phyloP scores from a whole-genome alignment of 2,797 vertebrate genomes.

The Chaenodraco wilsoni region DNA sequence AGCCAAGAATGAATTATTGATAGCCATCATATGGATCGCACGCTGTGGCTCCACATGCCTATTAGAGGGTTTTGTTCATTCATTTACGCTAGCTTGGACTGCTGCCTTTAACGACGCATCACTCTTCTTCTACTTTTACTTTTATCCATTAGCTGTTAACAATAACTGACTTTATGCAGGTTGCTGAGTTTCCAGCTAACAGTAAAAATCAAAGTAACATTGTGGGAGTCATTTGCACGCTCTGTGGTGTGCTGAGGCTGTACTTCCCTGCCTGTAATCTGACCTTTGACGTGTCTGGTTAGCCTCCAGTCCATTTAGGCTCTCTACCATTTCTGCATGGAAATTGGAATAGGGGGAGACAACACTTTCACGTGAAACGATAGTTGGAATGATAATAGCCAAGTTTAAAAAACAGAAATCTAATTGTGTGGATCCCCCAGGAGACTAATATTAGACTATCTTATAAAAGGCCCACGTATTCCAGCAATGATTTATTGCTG shows the following conservation, averaged over 20 bases:
- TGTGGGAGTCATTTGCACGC: conserved; percentile 46
- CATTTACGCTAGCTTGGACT: conserved; percentile 80
- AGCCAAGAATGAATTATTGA: conserved; percentile 84
- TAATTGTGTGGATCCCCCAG: conserved; percentile 93
- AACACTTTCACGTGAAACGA: conserved; percentile 94
- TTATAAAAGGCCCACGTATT: conserved; percentile 97
- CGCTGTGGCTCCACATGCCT: conserved; percentile 81
- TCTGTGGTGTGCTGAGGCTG: conserved; percentile 73
- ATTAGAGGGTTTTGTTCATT: conserved; percentile 82
- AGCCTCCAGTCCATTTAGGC: conserved; percentile 72
- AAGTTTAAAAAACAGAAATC: conserved; percentile 99
- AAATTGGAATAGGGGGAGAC: conserved; percentile 75
- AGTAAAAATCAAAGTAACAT: conserved; percentile 48
- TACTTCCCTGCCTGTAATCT: conserved; percentile 87
- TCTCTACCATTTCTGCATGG: conserved; percentile 77
- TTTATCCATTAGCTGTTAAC: conserved; percentile 82
- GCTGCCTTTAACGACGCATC: conserved; percentile 74
- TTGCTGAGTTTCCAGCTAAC: conserved; percentile 67
- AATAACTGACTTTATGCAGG: conserved; percentile 71
- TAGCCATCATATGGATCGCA: conserved; percentile 82
- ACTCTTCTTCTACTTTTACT: conserved; percentile 74
- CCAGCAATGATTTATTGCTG: conserved; percentile 99
- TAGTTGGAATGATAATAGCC: conserved; percentile 96
- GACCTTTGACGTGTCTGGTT: conserved; percentile 89
- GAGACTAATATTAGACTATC: conserved; percentile 95